Evolutionary conservation across 2,797 vertebrate genomes (phyloP).

Genomic region (Halcyon leucocephala): DNA sequence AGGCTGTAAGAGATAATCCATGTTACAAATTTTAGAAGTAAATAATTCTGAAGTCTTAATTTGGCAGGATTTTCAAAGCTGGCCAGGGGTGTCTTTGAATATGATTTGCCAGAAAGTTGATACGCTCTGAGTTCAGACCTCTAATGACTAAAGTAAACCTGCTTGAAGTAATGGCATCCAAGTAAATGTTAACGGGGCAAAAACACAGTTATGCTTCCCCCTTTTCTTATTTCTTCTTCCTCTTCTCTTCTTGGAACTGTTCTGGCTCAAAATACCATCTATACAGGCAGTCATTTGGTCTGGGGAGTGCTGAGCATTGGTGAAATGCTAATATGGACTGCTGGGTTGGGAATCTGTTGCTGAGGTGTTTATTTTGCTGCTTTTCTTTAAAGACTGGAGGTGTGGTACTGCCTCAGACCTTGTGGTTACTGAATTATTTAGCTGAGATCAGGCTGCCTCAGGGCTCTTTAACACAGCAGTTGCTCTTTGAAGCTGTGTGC

Average conservation of each 20-base stretch:
- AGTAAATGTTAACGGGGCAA: neutral
- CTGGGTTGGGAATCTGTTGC: neutral
- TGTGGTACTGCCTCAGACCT: neutral
- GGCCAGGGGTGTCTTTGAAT: neutral
- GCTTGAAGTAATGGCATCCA: neutral
- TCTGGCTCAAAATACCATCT: neutral
- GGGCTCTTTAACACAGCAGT: neutral
- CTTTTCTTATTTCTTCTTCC: neutral
- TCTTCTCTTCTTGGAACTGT: neutral
- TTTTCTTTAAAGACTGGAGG: neutral
- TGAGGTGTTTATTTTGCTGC: neutral
- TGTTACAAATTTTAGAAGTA: neutral
- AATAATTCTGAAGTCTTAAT: neutral
- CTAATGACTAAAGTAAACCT: neutral
- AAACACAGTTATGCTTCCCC: neutral
- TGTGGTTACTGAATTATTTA: neutral
- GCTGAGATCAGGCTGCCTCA: neutral
- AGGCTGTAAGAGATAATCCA: neutral
- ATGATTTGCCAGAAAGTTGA: neutral
- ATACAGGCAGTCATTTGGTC: neutral
- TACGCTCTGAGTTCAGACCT: neutral
- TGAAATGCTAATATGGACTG: neutral
- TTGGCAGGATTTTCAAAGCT: neutral
- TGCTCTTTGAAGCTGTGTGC: neutral
- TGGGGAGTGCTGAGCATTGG: neutral